Conservation (phyloP, 2,797 vertebrate genomes). For the Podarcis siculus region DNA sequence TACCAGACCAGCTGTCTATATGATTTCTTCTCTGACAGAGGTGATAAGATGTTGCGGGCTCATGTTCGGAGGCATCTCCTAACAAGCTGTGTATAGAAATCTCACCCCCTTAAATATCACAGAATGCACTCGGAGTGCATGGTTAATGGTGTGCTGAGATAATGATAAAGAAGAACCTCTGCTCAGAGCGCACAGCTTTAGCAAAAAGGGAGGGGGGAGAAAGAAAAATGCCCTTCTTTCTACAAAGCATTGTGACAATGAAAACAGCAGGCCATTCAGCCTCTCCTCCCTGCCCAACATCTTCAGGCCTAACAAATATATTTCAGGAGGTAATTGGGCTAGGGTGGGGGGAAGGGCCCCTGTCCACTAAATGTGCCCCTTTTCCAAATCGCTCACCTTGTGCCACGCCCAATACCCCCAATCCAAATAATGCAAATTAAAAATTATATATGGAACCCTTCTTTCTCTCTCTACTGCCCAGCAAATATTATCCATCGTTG, state of each 20-base stretch:
- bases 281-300: neutral
- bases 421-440: neutral
- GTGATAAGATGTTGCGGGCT: constrained; percentile 15
- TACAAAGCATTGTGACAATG: neutral
- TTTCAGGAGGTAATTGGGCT: neutral
- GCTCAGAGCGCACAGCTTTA: rapidly evolving
- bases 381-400: neutral
- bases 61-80: constrained; percentile 17
- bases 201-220: neutral
- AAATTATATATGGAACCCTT: neutral
- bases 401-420: neutral
- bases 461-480: neutral
- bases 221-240: neutral
- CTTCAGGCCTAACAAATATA: neutral
- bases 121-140: constrained; percentile 10
- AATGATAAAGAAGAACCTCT: constrained; percentile 1
- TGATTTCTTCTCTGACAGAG: constrained; percentile 22
- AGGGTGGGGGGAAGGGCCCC: neutral
- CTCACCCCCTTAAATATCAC: constrained; percentile 13
- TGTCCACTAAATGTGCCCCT: neutral
- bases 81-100: constrained; percentile 2
- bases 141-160: neutral
- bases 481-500: neutral
- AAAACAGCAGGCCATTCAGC: neutral
- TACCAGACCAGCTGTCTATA: neutral